Base-by-base conservation (phyloP, 2,113 vertebrate genomes). In the Seriola aureovittata region DNA sequence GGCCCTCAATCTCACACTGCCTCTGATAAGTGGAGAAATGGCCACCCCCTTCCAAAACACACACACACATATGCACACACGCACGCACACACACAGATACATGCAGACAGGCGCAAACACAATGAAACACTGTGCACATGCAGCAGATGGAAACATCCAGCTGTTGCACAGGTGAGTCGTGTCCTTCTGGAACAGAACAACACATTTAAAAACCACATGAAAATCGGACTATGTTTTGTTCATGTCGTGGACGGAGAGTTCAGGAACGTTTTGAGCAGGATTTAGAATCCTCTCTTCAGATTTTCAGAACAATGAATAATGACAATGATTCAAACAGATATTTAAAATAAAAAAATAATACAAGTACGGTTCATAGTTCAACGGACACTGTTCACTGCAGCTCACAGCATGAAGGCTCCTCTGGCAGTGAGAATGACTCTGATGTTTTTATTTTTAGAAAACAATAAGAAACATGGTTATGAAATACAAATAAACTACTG, bases 1-100 rank as follows among this genome's bases (percentile, higher is more conserved):
- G 88, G 88, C 74, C 72, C 82, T 92, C 88, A 76, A 86, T 91
- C 87, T 92, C 83, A 70, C 65, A 55, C 82, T 46, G 80, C 63
- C 65, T 88, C 71, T 75, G 87, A 89, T 87, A 83, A 90, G 79
- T 76, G 74, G 85, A 81, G 74, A 81, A 75, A 90, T 66, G 44
- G 69, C 57, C 81, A 67, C 8, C 32, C 44, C 29, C 23, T 44
- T 21, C n/a, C 38, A 16, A 58, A n/a, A 54, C 16, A 44, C 63
- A 71, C 44, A 38, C 40, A 50, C 58, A 58, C 59, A 38, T 34
- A 23, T 48, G 12, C 17, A 60, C 25, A 75, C 36, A 81, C 63
- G 54, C 5, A 62, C 29, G 54, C 5, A 38, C 36, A 1, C 38
- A 60, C 12, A 55, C 12, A 63, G 58, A 48, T 29, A 29, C 29